Evolutionary conservation across 2,113 vertebrate species (phyloP).

Genomic region (Scytalopus superciliaris): DNA sequence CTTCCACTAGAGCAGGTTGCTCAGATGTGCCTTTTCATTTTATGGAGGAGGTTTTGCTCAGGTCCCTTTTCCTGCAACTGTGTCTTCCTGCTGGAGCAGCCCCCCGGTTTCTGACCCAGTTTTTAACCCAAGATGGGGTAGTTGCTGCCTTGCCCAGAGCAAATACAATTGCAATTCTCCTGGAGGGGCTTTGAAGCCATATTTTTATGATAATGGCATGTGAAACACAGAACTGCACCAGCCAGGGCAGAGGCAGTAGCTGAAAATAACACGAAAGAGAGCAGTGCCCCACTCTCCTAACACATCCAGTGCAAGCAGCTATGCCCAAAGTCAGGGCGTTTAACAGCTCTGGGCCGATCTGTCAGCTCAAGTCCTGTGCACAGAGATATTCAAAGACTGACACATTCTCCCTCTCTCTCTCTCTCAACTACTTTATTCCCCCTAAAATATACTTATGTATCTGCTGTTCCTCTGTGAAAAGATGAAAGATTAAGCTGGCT

Average conservation of each 20-base stretch:
- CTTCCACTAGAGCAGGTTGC: not conserved
- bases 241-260: not conserved
- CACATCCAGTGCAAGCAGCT: not conserved
- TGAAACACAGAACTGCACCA: not conserved
- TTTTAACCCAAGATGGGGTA: not conserved
- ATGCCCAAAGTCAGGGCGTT: not conserved
- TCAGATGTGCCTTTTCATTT: not conserved
- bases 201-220: not conserved
- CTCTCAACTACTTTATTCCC: not conserved
- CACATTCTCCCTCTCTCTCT: not conserved
- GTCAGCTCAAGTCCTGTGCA: slow-evolving; percentile 18
- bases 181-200: not conserved
- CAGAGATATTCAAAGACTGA: not conserved
- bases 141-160: not conserved
- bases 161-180: not conserved
- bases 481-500: slow-evolving; percentile 57
- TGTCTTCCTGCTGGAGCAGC: not conserved
- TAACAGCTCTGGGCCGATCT: not conserved
- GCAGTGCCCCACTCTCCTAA: not conserved
- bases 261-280: not conserved
- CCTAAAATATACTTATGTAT: slow-evolving; percentile 12
- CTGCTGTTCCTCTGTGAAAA: slow-evolving; percentile 44
- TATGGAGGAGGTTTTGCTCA: not conserved
- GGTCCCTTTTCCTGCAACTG: not conserved
- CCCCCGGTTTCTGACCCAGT: not conserved